Conservation (phyloP, 2,113 vertebrate genomes). For the Poecile atricapillus region DNA sequence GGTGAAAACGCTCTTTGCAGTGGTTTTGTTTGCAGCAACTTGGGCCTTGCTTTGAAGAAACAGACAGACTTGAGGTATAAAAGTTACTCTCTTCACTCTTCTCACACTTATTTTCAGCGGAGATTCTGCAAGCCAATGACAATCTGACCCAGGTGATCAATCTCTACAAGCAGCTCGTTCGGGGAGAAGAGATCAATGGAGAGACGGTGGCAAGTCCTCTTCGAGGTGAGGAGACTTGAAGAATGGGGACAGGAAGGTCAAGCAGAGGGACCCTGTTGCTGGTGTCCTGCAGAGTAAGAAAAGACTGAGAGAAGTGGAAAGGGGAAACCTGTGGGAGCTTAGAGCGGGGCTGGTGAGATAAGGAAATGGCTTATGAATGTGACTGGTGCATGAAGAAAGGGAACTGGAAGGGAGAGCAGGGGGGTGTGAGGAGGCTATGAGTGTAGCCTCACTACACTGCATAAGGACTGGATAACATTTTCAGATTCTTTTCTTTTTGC, state of each 20-base stretch:
- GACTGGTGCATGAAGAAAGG: neutral
- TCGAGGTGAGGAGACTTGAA: slow-evolving; percentile 70
- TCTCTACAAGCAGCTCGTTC: slow-evolving; percentile 88
- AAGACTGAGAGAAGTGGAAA: neutral
- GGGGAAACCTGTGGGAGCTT: neutral
- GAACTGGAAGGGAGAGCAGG: neutral
- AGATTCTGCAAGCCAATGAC: slow-evolving; percentile 96
- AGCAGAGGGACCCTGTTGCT: neutral
- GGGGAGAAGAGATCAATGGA: slow-evolving; percentile 89
- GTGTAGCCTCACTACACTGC: neutral
- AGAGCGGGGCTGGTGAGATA: neutral
- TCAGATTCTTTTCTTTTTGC: neutral
- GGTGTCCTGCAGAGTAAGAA: neutral
- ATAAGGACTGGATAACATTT: neutral
- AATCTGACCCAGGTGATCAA: slow-evolving; percentile 96
- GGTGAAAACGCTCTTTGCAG: neutral
- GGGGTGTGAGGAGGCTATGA: neutral
- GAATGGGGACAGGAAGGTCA: neutral
- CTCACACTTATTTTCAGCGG: slow-evolving; percentile 72
- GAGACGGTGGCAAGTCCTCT: slow-evolving; percentile 67
- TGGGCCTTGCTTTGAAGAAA: neutral
- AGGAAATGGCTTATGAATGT: neutral
- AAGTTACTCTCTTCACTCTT: neutral
- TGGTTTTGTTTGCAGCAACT: neutral
- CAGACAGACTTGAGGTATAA: neutral